phyloP scores from a whole-genome alignment of 2,113 vertebrate species.

The Brienomyrus brachyistius region DNA sequence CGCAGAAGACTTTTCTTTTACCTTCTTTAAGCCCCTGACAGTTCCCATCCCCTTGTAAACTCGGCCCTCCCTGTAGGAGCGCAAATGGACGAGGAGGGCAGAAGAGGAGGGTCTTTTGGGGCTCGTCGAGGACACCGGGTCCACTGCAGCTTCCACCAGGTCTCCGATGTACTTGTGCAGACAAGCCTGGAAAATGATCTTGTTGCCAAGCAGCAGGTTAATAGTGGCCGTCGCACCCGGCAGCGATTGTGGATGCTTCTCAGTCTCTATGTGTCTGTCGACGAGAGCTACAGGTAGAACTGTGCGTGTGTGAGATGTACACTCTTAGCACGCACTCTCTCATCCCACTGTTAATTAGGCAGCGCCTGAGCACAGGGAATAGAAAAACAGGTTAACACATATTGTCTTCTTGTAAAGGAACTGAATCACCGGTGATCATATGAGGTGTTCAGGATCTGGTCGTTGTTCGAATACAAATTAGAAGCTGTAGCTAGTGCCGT shows the following conservation, averaged over 20 bases:
- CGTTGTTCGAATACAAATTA: neutral
- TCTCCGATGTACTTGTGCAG: neutral
- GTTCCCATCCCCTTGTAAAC: neutral
- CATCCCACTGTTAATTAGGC: neutral
- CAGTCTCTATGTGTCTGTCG: neutral
- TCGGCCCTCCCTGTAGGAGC: neutral
- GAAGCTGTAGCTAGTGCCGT: neutral
- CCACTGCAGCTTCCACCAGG: neutral
- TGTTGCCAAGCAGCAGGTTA: conserved; percentile 18
- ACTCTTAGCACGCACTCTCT: neutral
- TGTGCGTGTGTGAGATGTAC: neutral
- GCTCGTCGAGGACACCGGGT: neutral
- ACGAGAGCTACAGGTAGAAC: neutral
- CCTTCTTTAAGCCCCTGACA: neutral
- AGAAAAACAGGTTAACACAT: neutral
- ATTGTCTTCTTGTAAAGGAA: neutral
- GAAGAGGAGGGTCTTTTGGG: neutral
- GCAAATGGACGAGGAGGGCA: neutral
- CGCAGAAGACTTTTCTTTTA: neutral
- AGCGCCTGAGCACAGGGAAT: neutral
- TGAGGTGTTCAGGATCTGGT: neutral
- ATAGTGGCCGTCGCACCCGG: neutral
- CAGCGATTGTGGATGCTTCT: neutral
- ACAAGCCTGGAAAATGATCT: conserved; percentile 8
- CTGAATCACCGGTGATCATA: neutral